phyloP scores from a whole-genome alignment of 2,888 invertebrate species.

The Papilio gigon region DNA sequence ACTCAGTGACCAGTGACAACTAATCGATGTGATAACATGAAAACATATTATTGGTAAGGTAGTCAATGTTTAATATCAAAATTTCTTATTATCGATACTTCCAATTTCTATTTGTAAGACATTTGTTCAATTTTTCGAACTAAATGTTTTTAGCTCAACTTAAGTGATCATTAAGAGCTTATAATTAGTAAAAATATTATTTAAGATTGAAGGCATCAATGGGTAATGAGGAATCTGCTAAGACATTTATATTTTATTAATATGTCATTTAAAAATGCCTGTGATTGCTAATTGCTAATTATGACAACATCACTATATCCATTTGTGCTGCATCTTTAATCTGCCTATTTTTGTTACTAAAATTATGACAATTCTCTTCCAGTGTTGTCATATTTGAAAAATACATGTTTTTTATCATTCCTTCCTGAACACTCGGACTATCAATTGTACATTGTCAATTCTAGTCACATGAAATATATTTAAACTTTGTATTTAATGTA shows the following conservation, averaged over 20 bases:
- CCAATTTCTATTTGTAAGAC: neutral
- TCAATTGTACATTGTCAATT: no score
- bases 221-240: slow-evolving; percentile 1
- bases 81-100: neutral
- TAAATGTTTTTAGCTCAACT: neutral
- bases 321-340: neutral
- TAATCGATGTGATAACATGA: neutral
- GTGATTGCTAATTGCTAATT: neutral
- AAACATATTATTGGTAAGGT: neutral
- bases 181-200: neutral
- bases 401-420: neutral
- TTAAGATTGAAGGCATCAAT: neutral
- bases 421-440: neutral
- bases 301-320: neutral
- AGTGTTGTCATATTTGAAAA: neutral
- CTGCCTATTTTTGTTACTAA: neutral
- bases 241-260: neutral
- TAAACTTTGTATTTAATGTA: no score
- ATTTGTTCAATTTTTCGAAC: neutral
- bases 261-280: neutral
- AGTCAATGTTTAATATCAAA: neutral
- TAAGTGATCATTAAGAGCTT: neutral
- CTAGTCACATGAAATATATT: no score
- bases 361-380: neutral
- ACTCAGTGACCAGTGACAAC: neutral